Conservation (phyloP, 2,888 invertebrate species). For the Parochlus steinenii region DNA sequence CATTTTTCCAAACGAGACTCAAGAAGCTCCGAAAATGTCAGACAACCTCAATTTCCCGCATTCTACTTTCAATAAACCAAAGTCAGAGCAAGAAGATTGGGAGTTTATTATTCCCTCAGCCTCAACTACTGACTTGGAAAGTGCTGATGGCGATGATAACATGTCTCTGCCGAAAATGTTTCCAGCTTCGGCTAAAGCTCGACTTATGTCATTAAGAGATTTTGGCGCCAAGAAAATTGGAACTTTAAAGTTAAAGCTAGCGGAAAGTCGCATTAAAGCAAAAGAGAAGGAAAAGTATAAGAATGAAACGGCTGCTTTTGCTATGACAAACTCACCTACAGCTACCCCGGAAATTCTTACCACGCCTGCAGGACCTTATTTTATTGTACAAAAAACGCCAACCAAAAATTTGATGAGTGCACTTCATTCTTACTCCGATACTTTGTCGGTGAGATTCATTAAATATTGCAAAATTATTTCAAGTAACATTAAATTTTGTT, state of each 20-base stretch:
- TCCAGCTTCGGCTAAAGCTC: slow-evolving; percentile 34
- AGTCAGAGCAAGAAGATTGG: slow-evolving; percentile 20
- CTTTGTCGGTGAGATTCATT: slow-evolving; percentile 20
- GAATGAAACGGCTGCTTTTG: slow-evolving; percentile 18
- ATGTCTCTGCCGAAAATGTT: slow-evolving; percentile 18
- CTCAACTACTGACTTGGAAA: slow-evolving; percentile 13
- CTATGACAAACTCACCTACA: slow-evolving; percentile 28
- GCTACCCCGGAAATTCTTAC: slow-evolving; percentile 27
- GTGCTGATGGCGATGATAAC: slow-evolving; percentile 4
- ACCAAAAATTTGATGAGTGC: slow-evolving; percentile 29
- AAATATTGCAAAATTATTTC: not conserved
- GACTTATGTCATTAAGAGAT: slow-evolving; percentile 46
- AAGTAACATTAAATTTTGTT: slow-evolving; percentile 16
- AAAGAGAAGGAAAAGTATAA: slow-evolving; percentile 11
- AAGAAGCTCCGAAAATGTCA: slow-evolving; percentile 18
- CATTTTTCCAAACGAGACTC: slow-evolving; percentile 40
- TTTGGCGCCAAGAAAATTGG: slow-evolving; percentile 51
- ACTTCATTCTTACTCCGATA: slow-evolving; percentile 26
- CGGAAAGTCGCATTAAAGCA: slow-evolving; percentile 25
- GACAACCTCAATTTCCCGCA: slow-evolving; percentile 14
- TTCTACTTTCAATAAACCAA: slow-evolving; percentile 9
- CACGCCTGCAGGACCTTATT: slow-evolving; percentile 26
- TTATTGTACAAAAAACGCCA: slow-evolving; percentile 27
- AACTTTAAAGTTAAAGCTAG: slow-evolving; percentile 42
- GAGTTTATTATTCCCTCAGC: slow-evolving; percentile 29